These are phyloP conservation scores for Alexandromys fortis DNA, from an alignment of 2,113 vertebrate species.

Conservation along the genomic window DNA sequence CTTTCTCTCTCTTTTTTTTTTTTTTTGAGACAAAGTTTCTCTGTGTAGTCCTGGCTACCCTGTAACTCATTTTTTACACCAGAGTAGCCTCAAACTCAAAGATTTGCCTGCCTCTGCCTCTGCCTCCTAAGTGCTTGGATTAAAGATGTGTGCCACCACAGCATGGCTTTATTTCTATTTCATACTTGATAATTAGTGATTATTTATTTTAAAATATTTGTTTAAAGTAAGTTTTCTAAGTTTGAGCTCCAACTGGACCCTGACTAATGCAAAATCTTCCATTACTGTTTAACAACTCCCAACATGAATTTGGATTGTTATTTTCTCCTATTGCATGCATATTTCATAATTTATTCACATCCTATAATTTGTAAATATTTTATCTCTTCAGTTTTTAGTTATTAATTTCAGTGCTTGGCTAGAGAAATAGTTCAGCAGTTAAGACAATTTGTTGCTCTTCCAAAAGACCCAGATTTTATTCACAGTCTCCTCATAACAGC, in stretches of 20 bases:
- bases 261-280: not conserved
- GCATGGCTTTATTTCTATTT: not conserved
- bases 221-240: not conserved
- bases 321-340: not conserved
- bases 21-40: not conserved
- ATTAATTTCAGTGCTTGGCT: not conserved
- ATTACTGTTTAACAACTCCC: not conserved
- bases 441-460: not conserved
- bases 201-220: slow-evolving; percentile 24
- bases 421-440: not conserved
- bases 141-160: not conserved
- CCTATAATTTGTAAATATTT: not conserved
- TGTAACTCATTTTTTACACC: not conserved
- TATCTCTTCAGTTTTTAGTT: not conserved
- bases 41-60: not conserved
- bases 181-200: not conserved
- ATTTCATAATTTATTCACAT: not conserved
- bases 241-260: not conserved
- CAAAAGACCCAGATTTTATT: not conserved
- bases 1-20: too few species aligned
- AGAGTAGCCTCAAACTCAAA: not conserved
- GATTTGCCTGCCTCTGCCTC: not conserved
- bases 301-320: not conserved
- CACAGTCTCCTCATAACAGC: not conserved
- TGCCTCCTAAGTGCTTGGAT: not conserved